These are phyloP conservation scores for Sminthurinus aureus DNA, from an alignment of 2,888 invertebrate species.

Conservation along the genomic window DNA sequence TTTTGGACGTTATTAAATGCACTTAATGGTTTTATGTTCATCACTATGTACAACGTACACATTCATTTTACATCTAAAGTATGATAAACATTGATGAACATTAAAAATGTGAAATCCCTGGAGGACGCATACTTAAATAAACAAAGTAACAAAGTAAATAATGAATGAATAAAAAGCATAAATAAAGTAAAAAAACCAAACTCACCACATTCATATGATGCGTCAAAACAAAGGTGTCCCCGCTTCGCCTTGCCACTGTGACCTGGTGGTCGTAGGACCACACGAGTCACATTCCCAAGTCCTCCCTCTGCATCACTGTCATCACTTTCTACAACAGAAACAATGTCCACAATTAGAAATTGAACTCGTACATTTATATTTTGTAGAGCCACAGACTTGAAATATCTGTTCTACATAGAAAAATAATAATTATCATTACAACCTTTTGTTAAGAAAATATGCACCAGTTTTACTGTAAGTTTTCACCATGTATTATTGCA, in stretches of 20 bases:
- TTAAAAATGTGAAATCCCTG: too few species aligned
- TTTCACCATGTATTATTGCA: too few species aligned
- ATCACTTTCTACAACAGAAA: constrained; percentile 76
- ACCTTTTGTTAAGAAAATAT: too few species aligned
- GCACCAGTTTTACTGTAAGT: too few species aligned
- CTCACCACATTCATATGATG: constrained; percentile 91
- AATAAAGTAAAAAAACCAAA: not conserved
- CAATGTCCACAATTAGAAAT: not conserved
- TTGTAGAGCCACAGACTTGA: too few species aligned
- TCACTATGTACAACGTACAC: too few species aligned
- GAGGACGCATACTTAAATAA: not conserved
- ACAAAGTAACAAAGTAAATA: not conserved
- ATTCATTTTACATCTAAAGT: not conserved
- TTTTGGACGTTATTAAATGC: not conserved
- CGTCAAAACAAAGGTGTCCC: constrained; percentile 96
- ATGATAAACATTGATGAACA: too few species aligned
- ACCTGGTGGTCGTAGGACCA: constrained; percentile 87
- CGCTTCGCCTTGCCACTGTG: constrained; percentile 95
- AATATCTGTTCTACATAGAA: too few species aligned
- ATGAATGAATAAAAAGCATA: not conserved
- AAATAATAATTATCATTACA: too few species aligned
- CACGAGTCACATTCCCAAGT: constrained; percentile 87
- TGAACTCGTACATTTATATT: too few species aligned
- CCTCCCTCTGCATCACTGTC: constrained; percentile 94
- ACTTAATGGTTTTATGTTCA: too few species aligned